Percentiles rank a stretch among this genome's conserved stretches.
Conservation (phyloP, 2,888 invertebrate genomes). For the Drosophila falleni region DNA sequence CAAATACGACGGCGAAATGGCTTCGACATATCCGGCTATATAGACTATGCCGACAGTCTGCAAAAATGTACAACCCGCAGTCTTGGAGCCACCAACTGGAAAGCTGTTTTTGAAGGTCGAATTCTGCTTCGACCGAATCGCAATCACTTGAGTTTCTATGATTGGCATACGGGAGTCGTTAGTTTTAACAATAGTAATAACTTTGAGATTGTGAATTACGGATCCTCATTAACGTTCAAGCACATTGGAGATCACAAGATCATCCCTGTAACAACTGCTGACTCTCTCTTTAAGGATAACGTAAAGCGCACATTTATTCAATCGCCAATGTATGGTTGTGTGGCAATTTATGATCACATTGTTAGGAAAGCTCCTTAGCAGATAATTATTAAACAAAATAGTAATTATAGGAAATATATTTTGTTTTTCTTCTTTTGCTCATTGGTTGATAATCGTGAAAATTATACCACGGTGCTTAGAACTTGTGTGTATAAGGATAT, state of each 20-base stretch:
- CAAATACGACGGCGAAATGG: constrained; percentile 51
- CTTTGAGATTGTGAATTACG: constrained; percentile 35
- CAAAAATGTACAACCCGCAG: constrained; percentile 5
- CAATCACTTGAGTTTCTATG: constrained; percentile 53
- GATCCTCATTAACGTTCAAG: constrained; percentile 36
- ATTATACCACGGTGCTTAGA: too few relatives aligned
- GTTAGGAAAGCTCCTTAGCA: constrained; percentile 50
- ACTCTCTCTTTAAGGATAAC: constrained; percentile 23
- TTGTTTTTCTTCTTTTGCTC: too few relatives aligned
- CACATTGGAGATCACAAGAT: constrained; percentile 59
- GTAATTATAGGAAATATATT: neutral
- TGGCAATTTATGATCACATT: constrained; percentile 55
- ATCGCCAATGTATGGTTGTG: constrained; percentile 46
- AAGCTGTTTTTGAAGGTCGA: constrained; percentile 48
- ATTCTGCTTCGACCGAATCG: constrained; percentile 40
- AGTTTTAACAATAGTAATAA: constrained; percentile 45
- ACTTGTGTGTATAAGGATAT: too few relatives aligned
- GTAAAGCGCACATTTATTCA: constrained; percentile 41
- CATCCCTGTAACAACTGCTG: constrained; percentile 43
- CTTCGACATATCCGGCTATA: constrained; percentile 63
- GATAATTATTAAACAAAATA: neutral
- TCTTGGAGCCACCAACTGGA: constrained; percentile 45
- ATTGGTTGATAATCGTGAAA: too few relatives aligned
- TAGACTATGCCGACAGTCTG: constrained; percentile 58
- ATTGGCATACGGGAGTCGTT: constrained; percentile 51